These are phyloP conservation scores for Morus bassanus DNA, from an alignment of 2,797 vertebrate genomes.

Conservation along the genomic window DNA sequence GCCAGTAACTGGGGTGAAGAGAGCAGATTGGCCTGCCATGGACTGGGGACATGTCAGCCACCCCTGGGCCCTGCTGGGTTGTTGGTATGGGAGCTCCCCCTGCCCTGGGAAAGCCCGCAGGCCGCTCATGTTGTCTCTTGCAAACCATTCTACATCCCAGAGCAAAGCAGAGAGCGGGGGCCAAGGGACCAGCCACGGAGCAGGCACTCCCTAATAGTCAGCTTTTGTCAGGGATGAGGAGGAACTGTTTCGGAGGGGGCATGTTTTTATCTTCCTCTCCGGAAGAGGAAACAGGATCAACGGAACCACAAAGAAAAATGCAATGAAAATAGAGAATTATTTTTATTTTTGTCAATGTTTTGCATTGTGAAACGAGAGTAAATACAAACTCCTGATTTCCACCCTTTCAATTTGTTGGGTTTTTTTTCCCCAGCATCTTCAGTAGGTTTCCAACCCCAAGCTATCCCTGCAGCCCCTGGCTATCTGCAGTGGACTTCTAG, in stretches of 20 bases:
- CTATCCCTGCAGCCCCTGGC: background rate
- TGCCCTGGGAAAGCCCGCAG: background rate
- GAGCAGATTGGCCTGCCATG: background rate
- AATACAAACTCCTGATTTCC: background rate
- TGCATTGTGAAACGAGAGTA: background rate
- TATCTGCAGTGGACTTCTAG: background rate
- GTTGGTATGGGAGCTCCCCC: background rate
- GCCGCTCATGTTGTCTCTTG: rapidly evolving
- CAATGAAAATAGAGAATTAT: background rate
- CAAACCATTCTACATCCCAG: background rate
- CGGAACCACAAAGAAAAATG: background rate
- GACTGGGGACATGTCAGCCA: background rate
- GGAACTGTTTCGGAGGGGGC: background rate
- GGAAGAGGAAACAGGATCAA: background rate
- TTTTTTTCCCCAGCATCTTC: background rate
- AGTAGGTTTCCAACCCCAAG: background rate
- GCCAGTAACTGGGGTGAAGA: background rate
- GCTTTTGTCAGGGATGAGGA: background rate
- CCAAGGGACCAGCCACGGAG: background rate
- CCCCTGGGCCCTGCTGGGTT: background rate
- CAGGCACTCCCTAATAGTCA: background rate
- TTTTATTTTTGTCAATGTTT: background rate
- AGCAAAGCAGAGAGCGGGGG: background rate
- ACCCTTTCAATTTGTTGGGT: rapidly evolving
- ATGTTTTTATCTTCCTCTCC: background rate